These are phyloP conservation scores for Schizaphis graminum DNA, from an alignment of 2,888 invertebrate species.

Conservation along the genomic window DNA sequence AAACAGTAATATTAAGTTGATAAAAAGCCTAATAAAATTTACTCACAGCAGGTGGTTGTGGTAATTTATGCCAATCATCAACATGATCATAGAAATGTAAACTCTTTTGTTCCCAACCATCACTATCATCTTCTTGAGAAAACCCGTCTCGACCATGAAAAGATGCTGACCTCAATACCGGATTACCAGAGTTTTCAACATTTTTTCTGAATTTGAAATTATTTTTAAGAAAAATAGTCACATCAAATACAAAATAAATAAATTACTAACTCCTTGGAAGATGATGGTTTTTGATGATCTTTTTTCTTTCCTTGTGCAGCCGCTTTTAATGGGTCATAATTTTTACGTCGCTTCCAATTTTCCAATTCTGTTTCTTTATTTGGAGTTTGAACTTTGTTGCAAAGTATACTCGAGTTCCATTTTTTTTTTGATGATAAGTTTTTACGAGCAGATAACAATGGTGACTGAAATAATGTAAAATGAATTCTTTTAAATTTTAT, in stretches of 20 bases:
- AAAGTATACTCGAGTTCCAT: constrained; percentile 59
- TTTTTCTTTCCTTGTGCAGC: constrained; percentile 87
- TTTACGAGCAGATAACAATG: constrained; percentile 65
- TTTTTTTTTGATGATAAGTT: constrained; percentile 61
- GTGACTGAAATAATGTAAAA: constrained; percentile 67
- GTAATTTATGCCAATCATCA: constrained; percentile 59
- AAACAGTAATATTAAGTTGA: background rate
- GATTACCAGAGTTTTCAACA: constrained; percentile 69
- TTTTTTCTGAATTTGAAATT: background rate
- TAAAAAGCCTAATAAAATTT: background rate
- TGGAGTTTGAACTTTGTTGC: constrained; percentile 46
- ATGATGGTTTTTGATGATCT: constrained; percentile 68
- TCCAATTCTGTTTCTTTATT: constrained; percentile 85
- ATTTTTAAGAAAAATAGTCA: background rate
- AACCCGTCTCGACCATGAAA: constrained; percentile 71
- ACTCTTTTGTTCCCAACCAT: constrained; percentile 67
- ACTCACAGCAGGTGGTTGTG: constrained; percentile 51
- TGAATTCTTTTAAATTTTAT: background rate
- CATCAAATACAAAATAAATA: constrained; percentile 3
- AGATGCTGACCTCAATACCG: constrained; percentile 72
- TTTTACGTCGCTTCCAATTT: constrained; percentile 95
- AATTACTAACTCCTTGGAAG: constrained; percentile 69
- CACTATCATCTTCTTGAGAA: constrained; percentile 68
- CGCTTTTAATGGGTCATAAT: constrained; percentile 95
- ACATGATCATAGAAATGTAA: constrained; percentile 55